Evolutionary conservation across 2,797 vertebrate species (phyloP).

Genomic region (Peromyscus nudipes): DNA sequence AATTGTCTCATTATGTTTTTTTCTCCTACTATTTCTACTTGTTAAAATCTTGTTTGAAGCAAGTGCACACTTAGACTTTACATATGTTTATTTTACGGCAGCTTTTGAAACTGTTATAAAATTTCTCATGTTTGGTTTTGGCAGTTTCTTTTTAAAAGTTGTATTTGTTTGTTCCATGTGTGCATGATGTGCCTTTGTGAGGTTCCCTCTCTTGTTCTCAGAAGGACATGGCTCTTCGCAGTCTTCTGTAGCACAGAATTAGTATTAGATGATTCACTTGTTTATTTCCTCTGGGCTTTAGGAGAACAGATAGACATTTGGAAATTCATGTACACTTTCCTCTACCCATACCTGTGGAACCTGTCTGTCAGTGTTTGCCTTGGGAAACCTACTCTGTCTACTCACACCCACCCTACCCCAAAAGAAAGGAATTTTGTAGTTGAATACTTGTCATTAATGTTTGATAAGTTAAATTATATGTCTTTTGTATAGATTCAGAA

Average conservation of each 20-base stretch:
- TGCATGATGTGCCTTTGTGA: not conserved
- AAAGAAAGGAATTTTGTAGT: slow-evolving; percentile 15
- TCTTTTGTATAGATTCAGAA: slow-evolving; percentile 19
- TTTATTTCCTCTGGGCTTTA: slow-evolving; percentile 31
- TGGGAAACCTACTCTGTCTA: not conserved
- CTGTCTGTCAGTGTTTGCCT: not conserved
- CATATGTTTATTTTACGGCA: slow-evolving; percentile 58
- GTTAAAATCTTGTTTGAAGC: slow-evolving; percentile 45
- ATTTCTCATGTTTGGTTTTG: slow-evolving; percentile 67
- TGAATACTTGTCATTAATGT: not conserved
- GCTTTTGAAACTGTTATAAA: slow-evolving; percentile 19
- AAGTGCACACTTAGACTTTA: slow-evolving; percentile 64
- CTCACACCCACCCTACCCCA: not conserved
- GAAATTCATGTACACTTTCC: slow-evolving; percentile 34
- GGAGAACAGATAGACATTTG: not conserved
- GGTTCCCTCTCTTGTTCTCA: not conserved
- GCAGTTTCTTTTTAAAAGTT: not conserved
- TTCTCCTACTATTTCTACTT: slow-evolving; percentile 47
- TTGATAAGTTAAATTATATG: slow-evolving; percentile 30
- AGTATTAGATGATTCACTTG: not conserved
- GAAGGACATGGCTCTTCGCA: not conserved
- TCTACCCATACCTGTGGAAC: not conserved
- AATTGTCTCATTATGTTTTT: slow-evolving; percentile 29
- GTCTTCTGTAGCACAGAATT: not conserved
- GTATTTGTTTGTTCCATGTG: not conserved